Evolutionary conservation across 2,888 invertebrate genomes (phyloP).

Genomic region (Baronia brevicornis): DNA sequence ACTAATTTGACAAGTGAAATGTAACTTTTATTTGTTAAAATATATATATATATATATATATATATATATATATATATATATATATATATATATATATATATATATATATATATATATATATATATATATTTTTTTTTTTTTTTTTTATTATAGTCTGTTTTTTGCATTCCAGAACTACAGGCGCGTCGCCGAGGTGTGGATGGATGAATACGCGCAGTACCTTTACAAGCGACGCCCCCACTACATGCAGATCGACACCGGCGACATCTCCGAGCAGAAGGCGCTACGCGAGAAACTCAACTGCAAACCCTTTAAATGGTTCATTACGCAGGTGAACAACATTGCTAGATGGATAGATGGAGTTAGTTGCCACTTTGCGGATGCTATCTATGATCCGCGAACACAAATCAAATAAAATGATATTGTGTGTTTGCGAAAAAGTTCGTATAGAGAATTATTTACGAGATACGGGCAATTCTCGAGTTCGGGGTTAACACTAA

Average conservation of each 20-base stretch:
- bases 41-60: too few relatives aligned
- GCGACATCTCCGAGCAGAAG: slow-evolving; percentile 86
- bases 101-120: too few relatives aligned
- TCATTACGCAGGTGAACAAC: slow-evolving; percentile 81
- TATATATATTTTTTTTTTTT: background rate
- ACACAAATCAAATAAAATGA: too few relatives aligned
- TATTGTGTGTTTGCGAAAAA: background rate
- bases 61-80: too few relatives aligned
- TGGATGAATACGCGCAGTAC: slow-evolving; percentile 96
- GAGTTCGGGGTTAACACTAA: too few relatives aligned
- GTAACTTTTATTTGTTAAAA: too few relatives aligned
- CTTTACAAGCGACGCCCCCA: slow-evolving; percentile 88
- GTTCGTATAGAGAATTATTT: too few relatives aligned
- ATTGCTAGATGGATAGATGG: background rate
- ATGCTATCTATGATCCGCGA: too few relatives aligned
- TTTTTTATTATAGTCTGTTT: background rate
- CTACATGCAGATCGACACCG: slow-evolving; percentile 83
- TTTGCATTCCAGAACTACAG: slow-evolving; percentile 82
- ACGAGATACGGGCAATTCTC: too few relatives aligned
- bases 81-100: too few relatives aligned
- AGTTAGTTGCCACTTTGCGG: too few relatives aligned
- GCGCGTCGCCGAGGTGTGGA: slow-evolving; percentile 97
- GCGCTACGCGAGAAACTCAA: slow-evolving; percentile 83
- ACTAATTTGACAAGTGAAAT: too few relatives aligned
- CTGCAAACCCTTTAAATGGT: slow-evolving; percentile 97